A percentile compares a stretch with the other conserved stretches of the same genome.
phyloP scores from a whole-genome alignment of 2,888 invertebrate species.

The Epinotia ramella region DNA sequence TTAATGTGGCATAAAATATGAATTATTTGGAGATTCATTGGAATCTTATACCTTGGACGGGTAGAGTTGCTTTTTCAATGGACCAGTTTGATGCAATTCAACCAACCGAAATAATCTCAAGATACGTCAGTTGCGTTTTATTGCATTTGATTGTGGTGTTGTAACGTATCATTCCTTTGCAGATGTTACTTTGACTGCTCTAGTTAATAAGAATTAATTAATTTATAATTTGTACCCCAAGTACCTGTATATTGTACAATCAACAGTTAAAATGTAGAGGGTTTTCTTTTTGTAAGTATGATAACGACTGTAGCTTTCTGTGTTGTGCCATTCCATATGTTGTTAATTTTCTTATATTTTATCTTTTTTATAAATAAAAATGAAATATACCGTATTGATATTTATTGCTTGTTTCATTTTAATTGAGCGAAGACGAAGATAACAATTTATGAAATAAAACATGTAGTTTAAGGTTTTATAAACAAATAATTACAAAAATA shows the following conservation, averaged over 20 bases:
- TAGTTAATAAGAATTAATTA: neutral
- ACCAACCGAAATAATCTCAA: too few species aligned
- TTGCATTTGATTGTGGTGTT: neutral
- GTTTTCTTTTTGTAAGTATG: neutral
- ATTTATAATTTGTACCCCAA: neutral
- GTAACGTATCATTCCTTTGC: neutral
- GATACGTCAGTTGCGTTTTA: neutral
- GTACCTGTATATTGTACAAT: neutral
- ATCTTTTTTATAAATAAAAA: conserved; percentile 2
- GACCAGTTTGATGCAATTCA: too few species aligned
- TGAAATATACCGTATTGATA: conserved; percentile 25
- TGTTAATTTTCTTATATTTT: neutral
- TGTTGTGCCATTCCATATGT: conserved; percentile 32
- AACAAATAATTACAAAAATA: conserved; percentile 55
- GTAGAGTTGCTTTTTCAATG: too few species aligned
- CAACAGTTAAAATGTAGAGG: neutral
- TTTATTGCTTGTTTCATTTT: conserved; percentile 30
- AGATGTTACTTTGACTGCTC: neutral
- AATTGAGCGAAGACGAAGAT: conserved; percentile 13
- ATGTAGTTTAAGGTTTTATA: conserved; percentile 36
- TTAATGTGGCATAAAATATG: too few species aligned
- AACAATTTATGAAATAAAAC: conserved; percentile 39
- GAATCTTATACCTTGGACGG: too few species aligned
- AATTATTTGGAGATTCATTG: too few species aligned
- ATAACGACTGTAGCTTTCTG: neutral